Conservation (phyloP, 2,888 invertebrate species). For the Caenorhabditis auriculariae region DNA sequence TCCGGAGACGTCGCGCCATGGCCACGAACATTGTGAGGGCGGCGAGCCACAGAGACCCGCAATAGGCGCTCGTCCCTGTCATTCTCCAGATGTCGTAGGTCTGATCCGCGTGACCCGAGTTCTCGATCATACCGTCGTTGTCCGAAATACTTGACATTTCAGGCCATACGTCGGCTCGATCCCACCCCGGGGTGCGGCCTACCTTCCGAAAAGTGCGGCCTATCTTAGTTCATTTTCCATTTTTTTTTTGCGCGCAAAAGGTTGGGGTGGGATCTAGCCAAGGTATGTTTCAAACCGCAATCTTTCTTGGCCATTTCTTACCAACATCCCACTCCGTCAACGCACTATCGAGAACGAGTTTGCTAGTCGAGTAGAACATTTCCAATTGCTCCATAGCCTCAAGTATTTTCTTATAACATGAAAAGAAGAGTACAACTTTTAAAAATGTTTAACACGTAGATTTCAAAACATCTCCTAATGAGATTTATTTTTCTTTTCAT, state of each 20-base stretch:
- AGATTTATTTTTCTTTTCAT: too few species aligned
- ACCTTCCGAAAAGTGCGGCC: too few species aligned
- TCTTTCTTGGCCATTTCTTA: neutral
- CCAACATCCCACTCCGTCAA: slow-evolving; percentile 72
- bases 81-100: slow-evolving; percentile 89
- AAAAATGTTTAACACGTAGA: too few species aligned
- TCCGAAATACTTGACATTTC: slow-evolving; percentile 67
- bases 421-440: too few species aligned
- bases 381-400: slow-evolving; percentile 9
- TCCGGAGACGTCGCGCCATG: too few species aligned
- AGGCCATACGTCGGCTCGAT: too few species aligned
- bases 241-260: too few species aligned
- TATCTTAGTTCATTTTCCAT: too few species aligned
- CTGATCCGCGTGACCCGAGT: slow-evolving; percentile 80
- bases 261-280: too few species aligned
- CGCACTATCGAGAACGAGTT: slow-evolving; percentile 52
- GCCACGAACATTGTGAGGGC: slow-evolving; percentile 67
- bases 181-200: too few species aligned
- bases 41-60: slow-evolving; percentile 86
- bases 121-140: slow-evolving; percentile 85
- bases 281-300: too few species aligned
- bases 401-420: slow-evolving; percentile 5
- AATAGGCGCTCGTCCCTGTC: slow-evolving; percentile 87
- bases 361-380: slow-evolving; percentile 23
- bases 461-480: too few species aligned